Evolutionary conservation across 2,888 invertebrate genomes (phyloP), one percentile per base, ranked within the genome.

Genomic region (Mechanitis messenoides): DNA sequence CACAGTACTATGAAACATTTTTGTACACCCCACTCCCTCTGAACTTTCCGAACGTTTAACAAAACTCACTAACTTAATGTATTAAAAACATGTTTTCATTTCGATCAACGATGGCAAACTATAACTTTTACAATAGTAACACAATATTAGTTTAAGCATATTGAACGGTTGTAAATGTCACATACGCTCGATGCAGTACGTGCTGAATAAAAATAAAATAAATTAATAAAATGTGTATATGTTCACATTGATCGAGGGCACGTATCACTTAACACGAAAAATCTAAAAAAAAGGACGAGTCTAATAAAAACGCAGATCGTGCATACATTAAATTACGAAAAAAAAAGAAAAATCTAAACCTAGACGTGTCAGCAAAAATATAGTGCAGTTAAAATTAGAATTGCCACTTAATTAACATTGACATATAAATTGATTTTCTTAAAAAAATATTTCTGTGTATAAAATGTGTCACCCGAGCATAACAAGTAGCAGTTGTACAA

Each of bases 291-390:
- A 77, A 79, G 75, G 77, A 78, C 75, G 79, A 79, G 85, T 83
- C 83, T 85, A 81, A 84, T 82, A 81, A 87, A 85, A 88, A 84
- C 85, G 89, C 89, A 88, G 89, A 89, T 88, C 88, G 88, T 87
- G 88, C 87, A 85, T 84, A 85, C 81, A 84, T 87, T 87, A 86
- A 79, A 85, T 83, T 87, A 88, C 78, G 78, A 84, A 85, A 86
- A 81, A 69, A 76, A 78, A 74, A 70, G 71, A 77, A 79, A 77
- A 80, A 79, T 79, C 83, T 87, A 80, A 84, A 75, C 77, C 89
- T 88, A 90, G 80, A 84, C 84, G 86, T 87, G 89, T 88, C 89
- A 89, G 89, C 89, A 88, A 88, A 87, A 89, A 85, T 87, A 87
- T 85, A 85, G 87, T 87, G 89, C 86, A 85, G 82, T 80, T 76